A percentile compares a stretch with the other conserved stretches of the same genome.
These are phyloP conservation scores for Deroplatys truncata DNA, from an alignment of 2,888 invertebrate genomes.

Conservation along the genomic window DNA sequence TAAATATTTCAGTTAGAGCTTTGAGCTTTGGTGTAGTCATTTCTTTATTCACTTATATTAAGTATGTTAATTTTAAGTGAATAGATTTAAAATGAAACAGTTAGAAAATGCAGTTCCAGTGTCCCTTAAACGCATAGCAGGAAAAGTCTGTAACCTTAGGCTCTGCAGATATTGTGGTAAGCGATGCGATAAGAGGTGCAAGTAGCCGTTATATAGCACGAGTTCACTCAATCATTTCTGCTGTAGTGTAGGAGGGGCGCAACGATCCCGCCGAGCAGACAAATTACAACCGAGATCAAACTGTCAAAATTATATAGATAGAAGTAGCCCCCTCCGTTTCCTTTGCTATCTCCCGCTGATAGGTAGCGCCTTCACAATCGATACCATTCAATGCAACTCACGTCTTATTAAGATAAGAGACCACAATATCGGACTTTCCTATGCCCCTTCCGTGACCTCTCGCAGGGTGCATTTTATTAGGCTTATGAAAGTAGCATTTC, in stretches of 20 bases:
- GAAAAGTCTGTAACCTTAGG: too few relatives aligned
- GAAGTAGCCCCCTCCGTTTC: neutral
- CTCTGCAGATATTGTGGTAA: too few relatives aligned
- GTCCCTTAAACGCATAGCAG: too few relatives aligned
- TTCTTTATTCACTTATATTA: too few relatives aligned
- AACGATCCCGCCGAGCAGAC: neutral
- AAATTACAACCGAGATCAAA: neutral
- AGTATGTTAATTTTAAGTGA: too few relatives aligned
- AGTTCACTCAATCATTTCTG: neutral
- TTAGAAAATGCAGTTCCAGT: too few relatives aligned
- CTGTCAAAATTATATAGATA: slow-evolving; percentile 2
- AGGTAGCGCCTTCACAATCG: neutral
- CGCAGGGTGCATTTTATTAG: neutral
- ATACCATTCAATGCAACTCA: neutral
- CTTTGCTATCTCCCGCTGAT: neutral
- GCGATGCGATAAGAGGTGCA: neutral
- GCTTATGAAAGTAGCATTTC: neutral
- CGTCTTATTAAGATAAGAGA: neutral
- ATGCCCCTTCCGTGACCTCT: neutral
- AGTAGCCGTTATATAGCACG: neutral
- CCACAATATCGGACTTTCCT: neutral
- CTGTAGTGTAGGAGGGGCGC: neutral
- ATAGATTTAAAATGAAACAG: too few relatives aligned
- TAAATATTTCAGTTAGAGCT: too few relatives aligned
- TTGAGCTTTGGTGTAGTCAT: too few relatives aligned